Base-by-base conservation (phyloP, 1,140 invertebrate species). In the Ruditapes philippinarum region DNA sequence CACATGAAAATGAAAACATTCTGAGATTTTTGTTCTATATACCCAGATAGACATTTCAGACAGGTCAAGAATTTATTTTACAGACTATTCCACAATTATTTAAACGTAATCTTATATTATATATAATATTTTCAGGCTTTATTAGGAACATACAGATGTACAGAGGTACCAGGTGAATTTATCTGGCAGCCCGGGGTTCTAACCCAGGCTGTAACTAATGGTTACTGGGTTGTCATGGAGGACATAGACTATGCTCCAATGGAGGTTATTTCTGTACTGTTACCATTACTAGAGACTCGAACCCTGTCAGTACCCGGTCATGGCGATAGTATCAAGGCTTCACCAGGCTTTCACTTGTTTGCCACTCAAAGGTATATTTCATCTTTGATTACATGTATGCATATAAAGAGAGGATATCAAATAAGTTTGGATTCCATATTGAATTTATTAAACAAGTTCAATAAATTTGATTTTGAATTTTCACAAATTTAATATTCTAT, bases 101-200 rank as follows among this genome's bases (percentile, higher is more conserved):
- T n/a, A n/a, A n/a, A n/a, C n/a, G n/a, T n/a, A n/a, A n/a, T n/a
- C n/a, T n/a, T n/a, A n/a, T n/a, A n/a, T n/a, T n/a, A n/a, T n/a
- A n/a, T 60, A n/a, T 12, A 84, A 0, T 86, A 38, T 88, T 91
- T 95, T 38, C 90, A 97, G 96, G 98, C 98, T 96, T 95, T 99
- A 22, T 95, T 99, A 17, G 99, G 99, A 9, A 98, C 98, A 38
- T 99, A 99, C 96, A 97, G 97, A 91, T 99, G 99, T 95, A 99
- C 99, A 0, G 98, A 99, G 94, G 97, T 99, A 49, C 99, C 99
- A 5, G 99, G 99, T 51, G 98, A 99, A 96, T 99, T 99, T 96
- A 95, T 99, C 40, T 99, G 99, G 99, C 97, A 98, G 92, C 97
- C 99, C 11, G 99, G 99, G 60, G 97, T 94, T 9, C 88, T 96